A percentile compares a stretch with the other conserved stretches of the same genome.
These are phyloP conservation scores for Danio choprae DNA, from an alignment of 2,797 vertebrate species.

Conservation along the genomic window DNA sequence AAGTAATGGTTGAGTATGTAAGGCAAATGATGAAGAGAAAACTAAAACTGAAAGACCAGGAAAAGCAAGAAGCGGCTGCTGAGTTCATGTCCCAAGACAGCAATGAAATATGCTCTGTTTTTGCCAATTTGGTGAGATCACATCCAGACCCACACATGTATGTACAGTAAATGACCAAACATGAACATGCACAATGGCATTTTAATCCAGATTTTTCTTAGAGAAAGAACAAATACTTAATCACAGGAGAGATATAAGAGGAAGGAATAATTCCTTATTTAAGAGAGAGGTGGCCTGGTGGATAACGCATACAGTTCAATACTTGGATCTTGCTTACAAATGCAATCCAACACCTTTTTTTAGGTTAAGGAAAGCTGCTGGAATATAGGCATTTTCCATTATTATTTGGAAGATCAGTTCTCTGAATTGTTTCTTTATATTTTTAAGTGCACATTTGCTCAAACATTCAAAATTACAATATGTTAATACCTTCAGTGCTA, in stretches of 20 bases:
- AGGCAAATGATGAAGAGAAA: conserved; percentile 80
- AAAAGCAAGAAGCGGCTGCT: conserved; percentile 80
- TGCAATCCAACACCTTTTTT: neutral
- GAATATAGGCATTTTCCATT: neutral
- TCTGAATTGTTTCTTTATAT: too few relatives aligned
- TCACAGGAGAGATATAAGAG: too few relatives aligned
- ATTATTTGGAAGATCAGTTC: neutral
- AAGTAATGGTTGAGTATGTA: conserved; percentile 82
- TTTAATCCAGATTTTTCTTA: neutral
- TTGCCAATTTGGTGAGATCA: conserved; percentile 59
- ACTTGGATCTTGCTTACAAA: neutral
- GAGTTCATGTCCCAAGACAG: conserved; percentile 71
- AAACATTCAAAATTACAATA: too few relatives aligned
- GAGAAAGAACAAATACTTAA: neutral
- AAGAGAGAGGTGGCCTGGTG: too few relatives aligned
- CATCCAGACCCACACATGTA: conserved; percentile 69
- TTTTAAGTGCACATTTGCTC: too few relatives aligned
- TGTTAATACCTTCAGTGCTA: too few relatives aligned
- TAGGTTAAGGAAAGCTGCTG: neutral
- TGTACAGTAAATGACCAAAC: neutral
- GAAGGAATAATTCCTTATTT: too few relatives aligned
- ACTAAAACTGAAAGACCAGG: conserved; percentile 71
- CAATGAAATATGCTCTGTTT: conserved; percentile 74
- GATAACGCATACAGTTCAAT: too few relatives aligned
- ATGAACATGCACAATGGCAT: conserved; percentile 1